Evolutionary conservation across 2,888 invertebrate genomes (phyloP).

Genomic region (Stenoptilia bipunctidactyla): DNA sequence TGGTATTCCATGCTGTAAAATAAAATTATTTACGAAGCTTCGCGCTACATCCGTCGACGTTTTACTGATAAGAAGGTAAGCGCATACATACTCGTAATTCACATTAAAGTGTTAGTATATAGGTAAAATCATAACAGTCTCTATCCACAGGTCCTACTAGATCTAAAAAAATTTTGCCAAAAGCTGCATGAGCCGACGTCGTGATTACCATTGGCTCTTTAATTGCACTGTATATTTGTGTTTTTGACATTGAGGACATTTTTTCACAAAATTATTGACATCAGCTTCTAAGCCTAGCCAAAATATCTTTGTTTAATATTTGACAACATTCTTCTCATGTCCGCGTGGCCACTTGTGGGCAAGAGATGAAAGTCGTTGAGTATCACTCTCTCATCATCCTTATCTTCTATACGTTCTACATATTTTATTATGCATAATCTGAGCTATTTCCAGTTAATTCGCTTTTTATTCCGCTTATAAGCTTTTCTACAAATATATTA

Average conservation of each 20-base stretch:
- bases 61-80: too few species aligned
- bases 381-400: conserved; percentile 9
- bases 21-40: too few species aligned
- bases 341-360: conserved; percentile 4
- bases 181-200: conserved; percentile 4
- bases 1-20: too few species aligned
- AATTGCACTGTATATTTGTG: conserved; percentile 6
- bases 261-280: conserved; percentile 7
- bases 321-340: conserved; percentile 9
- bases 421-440: too few species aligned
- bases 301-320: conserved; percentile 9
- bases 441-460: too few species aligned
- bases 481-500: conserved; percentile 7
- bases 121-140: conserved; percentile 2
- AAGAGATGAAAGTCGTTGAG: conserved; percentile 12
- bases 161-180: conserved; percentile 10
- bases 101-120: conserved; percentile 4
- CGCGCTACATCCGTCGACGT: too few species aligned
- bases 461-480: conserved; percentile 10
- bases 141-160: conserved; percentile 2
- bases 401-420: conserved; percentile 3
- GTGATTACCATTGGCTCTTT: conserved; percentile 6
- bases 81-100: too few species aligned
- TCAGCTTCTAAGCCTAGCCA: conserved; percentile 8
- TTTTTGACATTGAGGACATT: conserved; percentile 9